Evolutionary conservation across 2,888 invertebrate genomes (phyloP), one percentile per base, ranked within the genome.

Genomic region (Drosophila yooni): DNA sequence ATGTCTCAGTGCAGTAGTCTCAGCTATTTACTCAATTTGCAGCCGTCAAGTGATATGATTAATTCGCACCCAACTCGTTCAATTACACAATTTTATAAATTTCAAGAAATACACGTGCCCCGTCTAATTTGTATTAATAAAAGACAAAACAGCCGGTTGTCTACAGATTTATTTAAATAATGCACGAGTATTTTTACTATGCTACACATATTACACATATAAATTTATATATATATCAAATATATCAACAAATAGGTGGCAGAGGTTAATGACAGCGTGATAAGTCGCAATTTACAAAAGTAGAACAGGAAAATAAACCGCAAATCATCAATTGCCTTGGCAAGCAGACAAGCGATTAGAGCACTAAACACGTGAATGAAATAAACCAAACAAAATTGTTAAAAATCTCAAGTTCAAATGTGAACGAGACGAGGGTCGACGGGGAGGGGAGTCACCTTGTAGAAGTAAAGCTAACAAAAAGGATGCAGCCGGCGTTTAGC

Each of bases 401-500:
- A 46, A 46, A 25, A 25, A 46, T 8, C 46, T 46, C 46, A 46
- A 46, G 25, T 46, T 46, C 46, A 46, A 46, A 15, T 25, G 4
- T 15, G 46, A 25, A 4, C 25, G 13, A 25, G 25, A 15, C 25
- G 15, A 15, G 1, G 21, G 21, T 21, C 21, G 15, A 15, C 8
- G 46, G 15, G 46, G 25, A 15, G 46, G 21, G n/a, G 3, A n/a
- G 50, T 36, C 56, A 43, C 40, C 57, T 31, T 43, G 27, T 27
- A 21, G 25, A 13, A 51, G n/a, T 48, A 64, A 70, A 66, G 25
- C 59, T 57, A 63, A 60, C 43, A 65, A 69, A 73, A 56, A 62
- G 52, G 69, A 77, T 77, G 69, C 69, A 69, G 61, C 81, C 76
- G 81, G 81, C 72, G 67, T 81, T 76, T 70, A 81, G 72, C 81